Percentiles rank a stretch among this genome's conserved stretches.
These are phyloP conservation scores for Nerophis lumbriciformis DNA, from an alignment of 2,113 vertebrate genomes.

Conservation along the genomic window DNA sequence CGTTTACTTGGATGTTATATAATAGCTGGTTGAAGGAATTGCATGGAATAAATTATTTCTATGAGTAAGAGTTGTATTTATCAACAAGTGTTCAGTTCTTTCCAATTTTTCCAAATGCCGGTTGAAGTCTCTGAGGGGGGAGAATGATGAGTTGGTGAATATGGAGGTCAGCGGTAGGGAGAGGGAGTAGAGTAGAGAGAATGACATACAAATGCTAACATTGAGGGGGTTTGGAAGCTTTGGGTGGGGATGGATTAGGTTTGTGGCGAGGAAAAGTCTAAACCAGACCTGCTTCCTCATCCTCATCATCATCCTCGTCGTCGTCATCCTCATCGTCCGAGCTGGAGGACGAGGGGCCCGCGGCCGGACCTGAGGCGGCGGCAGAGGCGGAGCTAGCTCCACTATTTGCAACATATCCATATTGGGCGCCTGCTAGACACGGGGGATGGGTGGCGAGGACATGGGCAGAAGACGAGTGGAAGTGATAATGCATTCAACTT, in stretches of 20 bases:
- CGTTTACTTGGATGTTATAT: no score
- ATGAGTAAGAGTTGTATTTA: no score
- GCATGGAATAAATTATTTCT: no score
- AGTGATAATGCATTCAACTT: background rate
- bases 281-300: slow-evolving; percentile 99
- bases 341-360: slow-evolving; percentile 88
- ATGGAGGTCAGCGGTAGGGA: background rate
- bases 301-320: slow-evolving; percentile 73
- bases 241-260: slow-evolving; percentile 5
- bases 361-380: slow-evolving; percentile 74
- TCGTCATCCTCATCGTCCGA: slow-evolving; percentile 91
- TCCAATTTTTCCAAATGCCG: no score
- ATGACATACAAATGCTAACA: background rate
- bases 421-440: slow-evolving; percentile 90
- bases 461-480: slow-evolving; percentile 39
- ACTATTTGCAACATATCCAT: slow-evolving; percentile 93
- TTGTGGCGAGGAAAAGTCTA: slow-evolving; percentile 73
- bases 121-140: background rate
- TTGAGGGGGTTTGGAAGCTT: background rate
- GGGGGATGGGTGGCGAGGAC: slow-evolving; percentile 62
- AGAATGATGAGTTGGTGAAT: background rate
- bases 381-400: slow-evolving; percentile 81
- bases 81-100: no score
- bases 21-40: no score
- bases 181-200: background rate